Conservation (phyloP, 2,113 vertebrate species). For the Scophthalmus maximus region DNA sequence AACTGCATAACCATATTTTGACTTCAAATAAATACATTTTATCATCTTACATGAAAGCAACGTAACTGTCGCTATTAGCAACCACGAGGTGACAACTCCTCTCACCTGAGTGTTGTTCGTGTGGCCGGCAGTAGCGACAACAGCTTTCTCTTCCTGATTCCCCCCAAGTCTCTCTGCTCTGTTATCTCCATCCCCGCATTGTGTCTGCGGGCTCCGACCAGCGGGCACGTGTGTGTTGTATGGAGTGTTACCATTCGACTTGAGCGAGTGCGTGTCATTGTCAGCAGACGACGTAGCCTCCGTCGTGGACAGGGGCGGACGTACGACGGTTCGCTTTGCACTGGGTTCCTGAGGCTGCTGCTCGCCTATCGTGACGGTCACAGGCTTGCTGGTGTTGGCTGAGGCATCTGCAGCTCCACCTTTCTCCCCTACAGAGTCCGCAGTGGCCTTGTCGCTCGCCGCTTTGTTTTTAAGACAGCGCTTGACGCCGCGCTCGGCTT, state of each 20-base stretch:
- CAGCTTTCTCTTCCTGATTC: slow-evolving; percentile 26
- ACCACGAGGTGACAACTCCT: neutral
- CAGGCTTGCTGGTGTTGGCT: slow-evolving; percentile 16
- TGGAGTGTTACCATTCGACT: slow-evolving; percentile 49
- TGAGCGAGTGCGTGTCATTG: slow-evolving; percentile 59
- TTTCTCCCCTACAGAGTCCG: slow-evolving; percentile 41
- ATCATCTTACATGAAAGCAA: neutral
- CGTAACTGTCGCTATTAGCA: neutral
- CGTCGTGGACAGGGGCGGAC: slow-evolving; percentile 44
- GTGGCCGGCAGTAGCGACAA: slow-evolving; percentile 15
- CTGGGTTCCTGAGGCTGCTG: slow-evolving; percentile 72
- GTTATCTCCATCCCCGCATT: slow-evolving; percentile 46
- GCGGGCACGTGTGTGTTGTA: slow-evolving; percentile 21
- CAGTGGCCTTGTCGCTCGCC: slow-evolving; percentile 60
- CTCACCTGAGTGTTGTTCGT: slow-evolving; percentile 72
- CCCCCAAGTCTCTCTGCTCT: slow-evolving; percentile 23
- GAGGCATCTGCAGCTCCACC: slow-evolving; percentile 11
- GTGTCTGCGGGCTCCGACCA: slow-evolving; percentile 37
- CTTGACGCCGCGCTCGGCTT: slow-evolving; percentile 87
- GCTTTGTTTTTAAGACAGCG: slow-evolving; percentile 80
- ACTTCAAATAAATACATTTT: neutral
- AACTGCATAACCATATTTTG: neutral
- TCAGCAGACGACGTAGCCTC: slow-evolving; percentile 18
- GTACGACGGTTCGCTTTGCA: slow-evolving; percentile 67
- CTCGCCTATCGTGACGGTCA: slow-evolving; percentile 56